phyloP scores from a whole-genome alignment of 64 coral and sea anemone species.

The Montipora capricornis region DNA sequence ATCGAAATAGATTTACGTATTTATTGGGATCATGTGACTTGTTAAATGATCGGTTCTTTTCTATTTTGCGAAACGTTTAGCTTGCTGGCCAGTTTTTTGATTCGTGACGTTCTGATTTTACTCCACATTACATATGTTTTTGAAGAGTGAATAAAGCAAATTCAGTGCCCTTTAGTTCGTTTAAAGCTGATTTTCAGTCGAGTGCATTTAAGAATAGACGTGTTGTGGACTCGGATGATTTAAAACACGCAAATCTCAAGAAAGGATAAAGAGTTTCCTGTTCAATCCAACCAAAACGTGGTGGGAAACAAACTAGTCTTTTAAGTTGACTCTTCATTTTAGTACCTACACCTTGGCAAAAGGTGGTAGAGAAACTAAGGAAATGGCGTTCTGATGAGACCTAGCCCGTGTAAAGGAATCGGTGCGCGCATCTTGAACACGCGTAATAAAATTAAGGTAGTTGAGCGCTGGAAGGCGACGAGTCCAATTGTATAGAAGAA shows the following conservation, averaged over 20 bases:
- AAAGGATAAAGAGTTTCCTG: neutral
- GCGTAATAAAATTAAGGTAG: too few species aligned
- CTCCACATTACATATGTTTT: neutral
- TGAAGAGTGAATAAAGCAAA: neutral
- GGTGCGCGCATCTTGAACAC: too few species aligned
- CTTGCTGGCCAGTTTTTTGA: neutral
- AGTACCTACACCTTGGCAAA: too few species aligned
- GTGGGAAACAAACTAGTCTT: too few species aligned
- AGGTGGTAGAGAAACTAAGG: too few species aligned
- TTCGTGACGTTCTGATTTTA: neutral
- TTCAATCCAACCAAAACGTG: neutral
- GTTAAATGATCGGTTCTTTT: neutral
- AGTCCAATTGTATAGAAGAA: too few species aligned
- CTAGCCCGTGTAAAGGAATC: too few species aligned
- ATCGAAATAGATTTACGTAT: neutral
- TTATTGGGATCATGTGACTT: neutral
- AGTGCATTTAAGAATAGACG: neutral
- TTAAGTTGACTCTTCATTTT: too few species aligned
- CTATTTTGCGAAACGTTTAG: neutral
- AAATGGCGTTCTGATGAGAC: too few species aligned
- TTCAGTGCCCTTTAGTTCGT: neutral
- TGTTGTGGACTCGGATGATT: neutral
- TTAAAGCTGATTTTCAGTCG: neutral
- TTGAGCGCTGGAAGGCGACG: too few species aligned
- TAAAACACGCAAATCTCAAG: neutral